Base-by-base conservation (phyloP, 2,797 vertebrate genomes). In the Aythya fuligula region DNA sequence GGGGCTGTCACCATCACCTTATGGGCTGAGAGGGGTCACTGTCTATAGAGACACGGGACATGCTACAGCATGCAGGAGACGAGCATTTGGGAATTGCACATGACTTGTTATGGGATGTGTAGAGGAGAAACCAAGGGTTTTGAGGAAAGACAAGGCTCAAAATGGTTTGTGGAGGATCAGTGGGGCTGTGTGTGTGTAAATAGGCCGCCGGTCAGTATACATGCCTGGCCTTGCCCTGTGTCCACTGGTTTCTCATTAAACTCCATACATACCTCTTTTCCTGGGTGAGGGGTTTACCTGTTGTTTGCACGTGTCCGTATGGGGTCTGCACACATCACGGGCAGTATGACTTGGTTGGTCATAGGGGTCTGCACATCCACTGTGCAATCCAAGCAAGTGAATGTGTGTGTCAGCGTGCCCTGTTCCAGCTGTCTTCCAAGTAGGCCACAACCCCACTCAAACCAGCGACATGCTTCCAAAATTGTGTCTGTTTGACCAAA, bases 401-500 rank as follows among this genome's bases (percentile, higher is more conserved):
- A 39, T 34, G 22, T 34, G 16, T 4, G 13, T 51, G 53, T 8
- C 0, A 0, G 7, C 21, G 22, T 21, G 16, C 20, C 58, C 13
- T 41, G n/a, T 72, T 79, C 36, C 13, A 3, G 69, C 80, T 70
- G 76, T 70, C 38, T 74, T n/a, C 49, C 39, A 39, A 34, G 60
- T 51, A 57, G 5, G 34, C 76, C 56, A 60, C 36, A 54, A 10
- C 47, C 78, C 72, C 27, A 14, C 62, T 61, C 47, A 14, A 65
- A 90, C 60, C 30, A 65, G 27, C 2, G 1, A 2, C 16, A 3
- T 1, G 2, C 34, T 87, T 85, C 47, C 38, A 56, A 64, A 85
- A 87, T 30, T 56, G 53, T 56, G 16, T 56, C 53, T 17, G 53
- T 84, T 80, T 84, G n/a, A 71, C 19, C 54, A 64, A 71, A 84